phyloP scores from a whole-genome alignment of 2,888 invertebrate species.

The Amblyjoppa proteus region DNA sequence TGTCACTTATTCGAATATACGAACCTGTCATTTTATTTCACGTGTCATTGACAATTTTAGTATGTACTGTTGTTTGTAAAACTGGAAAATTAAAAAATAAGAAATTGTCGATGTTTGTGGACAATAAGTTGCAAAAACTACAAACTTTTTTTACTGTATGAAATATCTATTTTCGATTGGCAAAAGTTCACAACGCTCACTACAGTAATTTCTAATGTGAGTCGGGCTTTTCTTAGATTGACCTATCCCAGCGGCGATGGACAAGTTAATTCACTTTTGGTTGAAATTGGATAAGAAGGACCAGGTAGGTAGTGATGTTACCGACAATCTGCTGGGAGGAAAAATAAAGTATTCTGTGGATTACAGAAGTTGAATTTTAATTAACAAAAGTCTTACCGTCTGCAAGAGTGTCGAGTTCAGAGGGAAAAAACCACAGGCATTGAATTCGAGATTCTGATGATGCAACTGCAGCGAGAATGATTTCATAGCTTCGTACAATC shows the following conservation, averaged over 20 bases:
- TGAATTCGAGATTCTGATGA: conserved; percentile 75
- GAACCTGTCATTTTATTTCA: too few relatives aligned
- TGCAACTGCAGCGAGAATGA: conserved; percentile 77
- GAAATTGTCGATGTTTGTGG: too few relatives aligned
- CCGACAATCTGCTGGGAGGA: conserved; percentile 69
- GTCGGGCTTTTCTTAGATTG: background rate
- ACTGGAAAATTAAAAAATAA: too few relatives aligned
- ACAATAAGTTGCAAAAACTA: too few relatives aligned
- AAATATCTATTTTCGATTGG: too few relatives aligned
- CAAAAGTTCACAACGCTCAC: too few relatives aligned
- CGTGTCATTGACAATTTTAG: too few relatives aligned
- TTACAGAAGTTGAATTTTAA: too few relatives aligned
- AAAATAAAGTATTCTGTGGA: background rate
- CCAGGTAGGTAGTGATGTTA: conserved; percentile 71
- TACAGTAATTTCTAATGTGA: too few relatives aligned
- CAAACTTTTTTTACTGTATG: too few relatives aligned
- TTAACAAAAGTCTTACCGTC: conserved; percentile 68
- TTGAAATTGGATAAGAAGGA: conserved; percentile 76
- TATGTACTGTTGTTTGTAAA: too few relatives aligned
- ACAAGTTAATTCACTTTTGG: conserved; percentile 6
- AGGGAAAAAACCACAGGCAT: conserved; percentile 76
- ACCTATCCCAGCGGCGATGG: background rate
- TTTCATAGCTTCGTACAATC: conserved; percentile 60
- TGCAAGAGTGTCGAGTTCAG: conserved; percentile 77
- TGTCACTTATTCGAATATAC: too few relatives aligned